These are phyloP conservation scores for Spilogale gracilis DNA, from an alignment of 2,113 vertebrate species.

Conservation along the genomic window DNA sequence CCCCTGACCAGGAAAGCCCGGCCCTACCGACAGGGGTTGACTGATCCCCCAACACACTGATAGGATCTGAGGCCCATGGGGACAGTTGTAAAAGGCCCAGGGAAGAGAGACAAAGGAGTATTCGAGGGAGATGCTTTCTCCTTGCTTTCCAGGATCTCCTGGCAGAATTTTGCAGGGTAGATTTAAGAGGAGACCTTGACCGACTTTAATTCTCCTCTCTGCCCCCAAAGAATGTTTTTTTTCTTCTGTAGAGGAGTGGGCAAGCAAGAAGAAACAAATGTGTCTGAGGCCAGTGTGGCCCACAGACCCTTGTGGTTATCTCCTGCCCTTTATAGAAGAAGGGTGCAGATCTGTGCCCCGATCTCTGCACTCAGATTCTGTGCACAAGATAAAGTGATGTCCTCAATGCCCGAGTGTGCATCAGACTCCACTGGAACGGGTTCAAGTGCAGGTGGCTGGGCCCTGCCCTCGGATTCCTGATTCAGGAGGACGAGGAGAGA, in stretches of 20 bases:
- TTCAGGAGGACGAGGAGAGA: not conserved
- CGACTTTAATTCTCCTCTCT: not conserved
- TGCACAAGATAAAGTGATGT: not conserved
- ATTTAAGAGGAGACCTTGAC: not conserved
- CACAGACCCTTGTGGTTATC: not conserved
- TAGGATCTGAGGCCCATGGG: not conserved
- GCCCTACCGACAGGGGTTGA: not conserved
- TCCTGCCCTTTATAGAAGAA: not conserved
- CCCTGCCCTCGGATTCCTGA: not conserved
- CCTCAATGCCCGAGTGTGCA: not conserved
- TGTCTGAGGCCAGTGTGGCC: fast-evolving
- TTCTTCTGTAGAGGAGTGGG: not conserved
- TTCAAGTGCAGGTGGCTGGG: too few species aligned
- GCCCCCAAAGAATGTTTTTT: not conserved
- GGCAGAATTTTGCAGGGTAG: not conserved
- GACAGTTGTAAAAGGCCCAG: slow-evolving; percentile 24
- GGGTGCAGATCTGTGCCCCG: not conserved
- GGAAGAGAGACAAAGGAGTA: not conserved
- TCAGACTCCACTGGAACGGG: fast-evolving
- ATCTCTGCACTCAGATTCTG: not conserved
- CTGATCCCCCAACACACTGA: not conserved
- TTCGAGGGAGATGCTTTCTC: not conserved
- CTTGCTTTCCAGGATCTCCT: not conserved
- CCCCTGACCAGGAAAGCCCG: not conserved
- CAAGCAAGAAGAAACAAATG: not conserved